Base-by-base conservation (phyloP, 1,140 invertebrate species). In the Oryctes rhinoceros region DNA sequence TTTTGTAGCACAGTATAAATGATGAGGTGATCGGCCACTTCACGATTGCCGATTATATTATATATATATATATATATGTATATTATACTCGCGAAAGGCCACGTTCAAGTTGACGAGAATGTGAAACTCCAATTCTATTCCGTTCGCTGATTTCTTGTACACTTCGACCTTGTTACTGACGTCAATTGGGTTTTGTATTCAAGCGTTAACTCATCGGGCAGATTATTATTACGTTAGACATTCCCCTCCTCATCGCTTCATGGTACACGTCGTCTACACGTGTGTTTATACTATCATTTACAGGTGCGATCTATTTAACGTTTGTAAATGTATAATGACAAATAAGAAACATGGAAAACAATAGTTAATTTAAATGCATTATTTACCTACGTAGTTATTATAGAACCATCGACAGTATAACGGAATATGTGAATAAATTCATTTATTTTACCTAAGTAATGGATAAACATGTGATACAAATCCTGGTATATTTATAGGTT, bases 101-200 rank as follows among this genome's bases (percentile, higher is more conserved):
- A 59, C 53, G 53, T 59, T 59, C 6, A 59, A 59, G 53, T 59
- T 59, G 53, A 59, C 53, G 18, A 18, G 53, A 18, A n/a, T 59
- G 15, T 59, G 53, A 59, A 59, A 59, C 7, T 59, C n/a, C 5
- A 18, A 59, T 59, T 59, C 13, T 59, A 59, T 59, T 59, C 18
- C 53, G 5, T 18, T 18, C 53, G 53, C 53, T 18, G n/a, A 59
- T 59, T 59, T 59, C 53, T 59, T 18, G 53, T 59, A 59, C 53
- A 59, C 15, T 59, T 18, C 53, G 53, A 18, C 53, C 53, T 59
- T 59, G 53, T 59, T 59, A 18, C 5, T 59, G 53, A 59, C 53
- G 53, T 59, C 53, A 59, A 59, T 59, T 59, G 53, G 15, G 18
- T 59, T 59, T 59, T 18, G 53, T 59, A 18, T 59, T 59, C 53